phyloP scores from a whole-genome alignment of 2,113 vertebrate genomes.

The Zosterops japonicus region DNA sequence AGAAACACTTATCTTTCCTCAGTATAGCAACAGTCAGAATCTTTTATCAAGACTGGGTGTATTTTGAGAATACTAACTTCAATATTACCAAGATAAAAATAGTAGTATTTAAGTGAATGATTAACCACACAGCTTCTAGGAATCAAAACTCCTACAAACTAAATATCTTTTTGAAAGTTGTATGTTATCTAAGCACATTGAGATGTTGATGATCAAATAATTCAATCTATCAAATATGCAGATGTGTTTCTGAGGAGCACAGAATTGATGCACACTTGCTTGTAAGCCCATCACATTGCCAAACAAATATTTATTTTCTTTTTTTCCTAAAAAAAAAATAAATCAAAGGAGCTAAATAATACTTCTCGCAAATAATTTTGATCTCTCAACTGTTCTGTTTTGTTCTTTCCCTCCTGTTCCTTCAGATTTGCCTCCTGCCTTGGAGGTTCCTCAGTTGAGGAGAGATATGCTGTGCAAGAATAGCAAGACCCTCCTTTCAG shows the following conservation, averaged over 20 bases:
- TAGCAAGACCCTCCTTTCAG: background rate
- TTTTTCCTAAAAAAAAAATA: background rate
- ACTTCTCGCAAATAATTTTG: background rate
- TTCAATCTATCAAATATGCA: background rate
- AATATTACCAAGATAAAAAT: conserved; percentile 31
- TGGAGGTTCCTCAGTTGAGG: background rate
- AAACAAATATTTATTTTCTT: background rate
- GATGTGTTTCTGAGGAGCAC: background rate
- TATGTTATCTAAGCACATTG: background rate
- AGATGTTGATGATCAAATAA: background rate
- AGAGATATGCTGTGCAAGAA: background rate
- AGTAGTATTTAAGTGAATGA: conserved; percentile 17
- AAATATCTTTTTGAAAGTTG: conserved; percentile 19
- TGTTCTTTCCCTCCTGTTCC: background rate
- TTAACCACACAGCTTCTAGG: conserved; percentile 4
- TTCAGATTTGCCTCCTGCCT: background rate
- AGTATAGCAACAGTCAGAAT: background rate
- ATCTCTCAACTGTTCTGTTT: background rate
- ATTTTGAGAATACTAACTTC: conserved; percentile 34
- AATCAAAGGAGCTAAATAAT: background rate
- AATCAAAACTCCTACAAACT: background rate
- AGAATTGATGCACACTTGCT: background rate
- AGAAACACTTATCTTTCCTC: background rate
- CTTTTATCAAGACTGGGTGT: conserved; percentile 15
- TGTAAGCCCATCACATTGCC: background rate